Evolutionary conservation across 2,113 vertebrate genomes (phyloP), one percentile per base, ranked within the genome.

Genomic region (Toxostoma redivivum): DNA sequence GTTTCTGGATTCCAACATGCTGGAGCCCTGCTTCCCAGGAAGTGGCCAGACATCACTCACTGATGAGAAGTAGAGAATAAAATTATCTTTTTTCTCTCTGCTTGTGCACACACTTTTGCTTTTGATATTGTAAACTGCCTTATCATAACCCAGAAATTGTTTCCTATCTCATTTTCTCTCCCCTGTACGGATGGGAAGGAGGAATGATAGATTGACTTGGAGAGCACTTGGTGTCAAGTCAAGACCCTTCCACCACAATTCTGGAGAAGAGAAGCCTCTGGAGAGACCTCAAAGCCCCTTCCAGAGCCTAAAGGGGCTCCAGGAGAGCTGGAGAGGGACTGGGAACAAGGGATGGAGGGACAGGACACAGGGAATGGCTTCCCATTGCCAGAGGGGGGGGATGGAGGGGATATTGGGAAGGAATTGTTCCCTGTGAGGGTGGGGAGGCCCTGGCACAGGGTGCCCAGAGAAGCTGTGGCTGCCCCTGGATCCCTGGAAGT

Each of bases 391-490:
- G 7, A 64, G 40, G 35, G 11, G 9, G 53, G 35, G 17, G 25
- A 0, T 27, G 0, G 47, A 21, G 54, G 28, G 12, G 19, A 79
- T 70, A 28, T 17, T n/a, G 19, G 33, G 38, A 12, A 23, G 38
- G 7, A 69, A 53, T 69, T 12, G 0, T 7, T 33, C 0, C 0
- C 45, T 60, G 7, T 18, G 54, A 51, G 33, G 22, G 10, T 33
- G 38, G 7, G 0, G 5, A 69, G 54, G 15, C 5, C 22, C 37
- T 53, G 45, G 33, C 27, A 45, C 28, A 69, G 37, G 37, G 0
- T 77, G 2, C 18, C 23, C 73, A 70, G 56, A 53, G 84, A 16
- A 87, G 56, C 72, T 69, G 72, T 53, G 45, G 38, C 22, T 86
- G 53, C 15, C 3, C 45, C 47, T 48, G 64, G 28, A 69, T 38